A percentile compares a stretch with the other conserved stretches of the same genome.
Evolutionary conservation across 2,113 vertebrate genomes (phyloP).

Genomic region (Corvus hawaiiensis): DNA sequence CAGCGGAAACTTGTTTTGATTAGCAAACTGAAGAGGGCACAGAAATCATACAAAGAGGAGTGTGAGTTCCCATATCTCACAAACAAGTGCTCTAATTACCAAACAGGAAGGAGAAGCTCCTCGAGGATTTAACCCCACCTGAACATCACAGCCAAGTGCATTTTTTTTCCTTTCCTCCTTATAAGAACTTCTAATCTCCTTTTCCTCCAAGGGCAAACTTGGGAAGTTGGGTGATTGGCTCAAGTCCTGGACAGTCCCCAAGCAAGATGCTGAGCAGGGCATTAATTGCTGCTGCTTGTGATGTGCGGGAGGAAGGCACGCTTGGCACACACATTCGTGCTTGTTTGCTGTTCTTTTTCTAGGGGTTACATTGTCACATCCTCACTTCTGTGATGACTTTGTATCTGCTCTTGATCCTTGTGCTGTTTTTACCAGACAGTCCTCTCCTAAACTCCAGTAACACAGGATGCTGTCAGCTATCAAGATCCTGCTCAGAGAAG

Average conservation of each 20-base stretch:
- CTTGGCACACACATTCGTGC: neutral
- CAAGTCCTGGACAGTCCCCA: neutral
- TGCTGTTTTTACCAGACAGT: neutral
- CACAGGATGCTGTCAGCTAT: neutral
- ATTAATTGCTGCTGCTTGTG: neutral
- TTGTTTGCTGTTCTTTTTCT: neutral
- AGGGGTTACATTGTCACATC: neutral
- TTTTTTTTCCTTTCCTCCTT: neutral
- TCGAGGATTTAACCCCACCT: neutral
- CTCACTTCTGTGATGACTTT: neutral
- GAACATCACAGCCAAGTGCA: neutral
- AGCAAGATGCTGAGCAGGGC: neutral
- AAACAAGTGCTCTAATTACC: neutral
- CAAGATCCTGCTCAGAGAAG: neutral
- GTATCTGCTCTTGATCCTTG: neutral
- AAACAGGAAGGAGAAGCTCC: neutral
- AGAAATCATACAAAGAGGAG: neutral
- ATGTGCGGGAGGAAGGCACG: neutral
- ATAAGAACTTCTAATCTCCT: neutral
- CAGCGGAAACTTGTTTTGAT: conserved; percentile 26
- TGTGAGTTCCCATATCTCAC: neutral
- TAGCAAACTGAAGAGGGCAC: conserved; percentile 30
- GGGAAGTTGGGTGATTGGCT: neutral
- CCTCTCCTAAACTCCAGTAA: neutral
- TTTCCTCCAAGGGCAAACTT: neutral